Evolutionary conservation across 2,888 invertebrate genomes (phyloP), one percentile per base, ranked within the genome.

Genomic region (Parelbella ahira): DNA sequence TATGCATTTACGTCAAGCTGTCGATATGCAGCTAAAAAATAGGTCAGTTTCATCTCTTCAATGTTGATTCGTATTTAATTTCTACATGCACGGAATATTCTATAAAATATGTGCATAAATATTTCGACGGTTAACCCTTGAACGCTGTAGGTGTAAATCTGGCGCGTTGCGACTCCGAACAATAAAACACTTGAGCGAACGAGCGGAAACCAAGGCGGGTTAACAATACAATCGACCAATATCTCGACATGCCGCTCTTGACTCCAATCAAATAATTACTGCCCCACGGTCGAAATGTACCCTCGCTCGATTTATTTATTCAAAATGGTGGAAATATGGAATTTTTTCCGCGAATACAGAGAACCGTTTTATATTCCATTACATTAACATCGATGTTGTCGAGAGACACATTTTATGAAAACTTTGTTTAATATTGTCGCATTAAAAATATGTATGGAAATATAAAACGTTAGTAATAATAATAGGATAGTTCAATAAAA

Each of bases 181-280:
- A 60, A 73, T 75, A 69, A 71, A 77, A 67, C 66, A 68, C 77
- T 78, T 56, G 59, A 65, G 55, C 43, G 54, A 65, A 54, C 43
- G 53, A 59, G 62, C 68, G 56, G 55, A 66, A 56, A 56, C 61
- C 54, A 68, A 72, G 69, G 68, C 67, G 67, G 64, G 50, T 44
- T 47, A 60, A 82, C 80, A 83, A 84, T 76, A 65, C 68, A 56
- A 48, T 57, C 71, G 63, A 67, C 56, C 60, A 69, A 65, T 72
- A 76, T 80, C 87, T 79, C 86, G 80, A 77, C 78, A 68, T 73
- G 87, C 74, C 62, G 68, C 87, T 83, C 87, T 87, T 78, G 81
- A 87, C 86, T 86, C 60, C 83, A 87, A 87, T 87, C 84, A 87
- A 86, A 76, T 77, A 81, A 87, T 87, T 87, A 86, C 84, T 83